Conservation (phyloP, 2,888 invertebrate species). For the Tipula vernalis region DNA sequence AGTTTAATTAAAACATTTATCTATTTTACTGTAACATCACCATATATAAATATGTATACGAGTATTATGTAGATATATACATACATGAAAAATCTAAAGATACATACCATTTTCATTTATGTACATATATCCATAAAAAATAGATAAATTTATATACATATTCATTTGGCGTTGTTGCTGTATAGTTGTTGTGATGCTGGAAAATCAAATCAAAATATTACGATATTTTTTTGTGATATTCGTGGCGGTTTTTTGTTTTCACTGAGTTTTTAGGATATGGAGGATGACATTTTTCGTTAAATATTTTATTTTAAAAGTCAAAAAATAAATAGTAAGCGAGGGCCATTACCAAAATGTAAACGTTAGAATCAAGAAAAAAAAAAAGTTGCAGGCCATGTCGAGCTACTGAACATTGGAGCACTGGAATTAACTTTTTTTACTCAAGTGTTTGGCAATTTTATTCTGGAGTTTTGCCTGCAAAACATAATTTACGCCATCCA, state of each 20-base stretch:
- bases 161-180: not conserved
- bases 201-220: not conserved
- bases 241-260: not conserved
- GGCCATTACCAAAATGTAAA: too few species aligned
- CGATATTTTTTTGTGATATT: not conserved
- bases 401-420: too few species aligned
- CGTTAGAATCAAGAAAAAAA: too few species aligned
- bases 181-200: not conserved
- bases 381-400: too few species aligned
- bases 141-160: not conserved
- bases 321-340: not conserved
- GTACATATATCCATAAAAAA: not conserved
- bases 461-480: too few species aligned
- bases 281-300: not conserved
- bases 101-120: not conserved
- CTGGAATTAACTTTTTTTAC: too few species aligned
- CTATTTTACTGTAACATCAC: not conserved
- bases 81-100: not conserved
- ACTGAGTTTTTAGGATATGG: not conserved
- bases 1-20: slow-evolving; percentile 4
- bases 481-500: too few species aligned
- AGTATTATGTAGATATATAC: not conserved
- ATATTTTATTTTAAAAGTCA: not conserved
- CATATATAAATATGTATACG: not conserved
- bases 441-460: too few species aligned